Base-by-base conservation (phyloP, 2,797 vertebrate species). In the Calcarius lapponicus region DNA sequence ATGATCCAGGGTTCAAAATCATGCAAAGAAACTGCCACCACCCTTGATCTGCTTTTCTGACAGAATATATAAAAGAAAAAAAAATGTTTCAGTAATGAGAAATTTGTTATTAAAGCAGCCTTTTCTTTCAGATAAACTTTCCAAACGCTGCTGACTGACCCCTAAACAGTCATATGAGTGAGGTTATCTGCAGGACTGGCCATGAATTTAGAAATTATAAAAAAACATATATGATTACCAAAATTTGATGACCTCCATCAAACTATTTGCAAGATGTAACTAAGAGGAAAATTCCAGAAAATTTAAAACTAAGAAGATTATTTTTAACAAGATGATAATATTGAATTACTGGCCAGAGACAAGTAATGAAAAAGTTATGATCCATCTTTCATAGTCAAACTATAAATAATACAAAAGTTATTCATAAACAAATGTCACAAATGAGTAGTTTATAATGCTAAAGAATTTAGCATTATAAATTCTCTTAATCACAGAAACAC, bases 351-450 rank as follows among this genome's bases (percentile, higher is more conserved):
- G 66, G 19, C 32, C 74, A 43, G 69, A 90, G 24, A 88, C 18
- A 56, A 67, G 57, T 61, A 86, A 81, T 47, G 24, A 71, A 91
- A 73, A 91, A 90, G n/a, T 78, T 83, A 83, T 29, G 42, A 93
- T 74, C 79, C 13, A 42, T 21, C 6, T 83, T 88, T 80, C 50
- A 57, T 25, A 71, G 32, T 72, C 56, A 91, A 90, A 70, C 58
- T n/a, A 58, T 72, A 90, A 88, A 92, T 62, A 89, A 60, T 36
- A 76, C 31, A 11, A 9, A 67, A 60, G 57, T 61, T 87, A 66
- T 29, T 80, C 8, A 76, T 62, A 79, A 93, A 95, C 72, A 79
- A 86, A 76, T 76, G 40, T 56, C 71, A 88, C 53, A 85, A 92
- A 76, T 34, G 4, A 92, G n/a, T 70, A 56, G 20, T 64, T 89